Conservation (phyloP, 2,797 vertebrate species). For the Lacerta viridis region DNA sequence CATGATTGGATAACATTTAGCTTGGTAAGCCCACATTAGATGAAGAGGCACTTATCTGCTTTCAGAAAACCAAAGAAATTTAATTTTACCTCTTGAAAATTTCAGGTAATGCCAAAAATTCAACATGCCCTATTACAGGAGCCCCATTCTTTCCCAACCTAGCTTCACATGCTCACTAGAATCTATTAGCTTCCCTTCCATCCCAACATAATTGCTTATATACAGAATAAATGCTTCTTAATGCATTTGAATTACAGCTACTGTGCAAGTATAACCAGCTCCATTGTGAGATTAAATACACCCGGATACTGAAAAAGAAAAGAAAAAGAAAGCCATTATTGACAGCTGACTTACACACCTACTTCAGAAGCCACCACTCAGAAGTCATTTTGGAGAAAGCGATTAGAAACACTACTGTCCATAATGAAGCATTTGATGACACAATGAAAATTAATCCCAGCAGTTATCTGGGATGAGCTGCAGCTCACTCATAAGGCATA, state of each 20-base stretch:
- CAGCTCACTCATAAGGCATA: background rate
- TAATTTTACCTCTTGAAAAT: too few relatives aligned
- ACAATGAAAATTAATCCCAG: background rate
- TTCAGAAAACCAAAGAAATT: too few relatives aligned
- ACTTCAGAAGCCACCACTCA: background rate
- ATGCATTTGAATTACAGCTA: background rate
- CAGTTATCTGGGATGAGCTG: background rate
- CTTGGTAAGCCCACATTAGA: too few relatives aligned
- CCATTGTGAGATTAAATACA: background rate
- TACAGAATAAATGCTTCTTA: background rate
- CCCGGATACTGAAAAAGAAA: background rate
- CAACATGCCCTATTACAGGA: too few relatives aligned
- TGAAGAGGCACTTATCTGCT: too few relatives aligned
- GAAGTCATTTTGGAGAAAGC: background rate
- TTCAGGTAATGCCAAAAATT: too few relatives aligned
- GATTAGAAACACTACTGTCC: background rate
- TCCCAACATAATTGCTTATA: too few relatives aligned
- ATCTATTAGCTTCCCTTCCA: too few relatives aligned
- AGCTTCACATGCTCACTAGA: too few relatives aligned
- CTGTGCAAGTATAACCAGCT: background rate
- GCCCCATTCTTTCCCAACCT: too few relatives aligned
- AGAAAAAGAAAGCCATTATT: background rate
- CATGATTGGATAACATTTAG: too few relatives aligned
- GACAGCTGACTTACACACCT: background rate
- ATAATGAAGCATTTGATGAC: background rate